These are phyloP conservation scores for Aphidius colemani DNA, from an alignment of 2,888 invertebrate species.

Conservation along the genomic window DNA sequence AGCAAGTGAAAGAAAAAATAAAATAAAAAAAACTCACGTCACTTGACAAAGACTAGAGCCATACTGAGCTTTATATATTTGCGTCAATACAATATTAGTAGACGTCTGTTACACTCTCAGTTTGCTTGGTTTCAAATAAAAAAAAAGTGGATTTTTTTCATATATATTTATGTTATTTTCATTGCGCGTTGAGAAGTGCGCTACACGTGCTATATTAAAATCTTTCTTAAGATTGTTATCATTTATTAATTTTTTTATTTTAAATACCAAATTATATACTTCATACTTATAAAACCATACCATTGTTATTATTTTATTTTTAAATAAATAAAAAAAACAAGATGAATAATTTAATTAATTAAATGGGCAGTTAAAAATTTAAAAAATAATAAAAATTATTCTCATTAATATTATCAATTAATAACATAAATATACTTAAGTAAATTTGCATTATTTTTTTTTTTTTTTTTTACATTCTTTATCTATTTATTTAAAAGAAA, in stretches of 20 bases:
- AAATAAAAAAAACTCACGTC: conserved; percentile 31
- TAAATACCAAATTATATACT: too few relatives aligned
- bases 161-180: conserved; percentile 23
- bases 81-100: conserved; percentile 24
- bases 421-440: too few relatives aligned
- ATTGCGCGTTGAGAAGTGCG: conserved; percentile 43
- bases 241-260: too few relatives aligned
- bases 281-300: too few relatives aligned
- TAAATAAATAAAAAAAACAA: conserved; percentile 6
- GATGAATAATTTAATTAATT: conserved; percentile 18
- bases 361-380: conserved; percentile 6
- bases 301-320: too few relatives aligned
- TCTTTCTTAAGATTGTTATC: too few relatives aligned
- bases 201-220: conserved; percentile 49
- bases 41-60: conserved; percentile 43
- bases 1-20: background rate
- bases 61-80: conserved; percentile 42
- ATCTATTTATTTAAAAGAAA: too few relatives aligned
- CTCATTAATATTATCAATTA: too few relatives aligned
- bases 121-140: background rate
- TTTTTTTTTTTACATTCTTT: too few relatives aligned
- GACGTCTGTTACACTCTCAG: conserved; percentile 21
- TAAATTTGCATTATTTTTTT: too few relatives aligned
- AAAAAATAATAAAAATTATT: background rate
- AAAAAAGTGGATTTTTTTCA: background rate